Conservation (phyloP, 2,797 vertebrate species). For the Peromyscus aztecus region DNA sequence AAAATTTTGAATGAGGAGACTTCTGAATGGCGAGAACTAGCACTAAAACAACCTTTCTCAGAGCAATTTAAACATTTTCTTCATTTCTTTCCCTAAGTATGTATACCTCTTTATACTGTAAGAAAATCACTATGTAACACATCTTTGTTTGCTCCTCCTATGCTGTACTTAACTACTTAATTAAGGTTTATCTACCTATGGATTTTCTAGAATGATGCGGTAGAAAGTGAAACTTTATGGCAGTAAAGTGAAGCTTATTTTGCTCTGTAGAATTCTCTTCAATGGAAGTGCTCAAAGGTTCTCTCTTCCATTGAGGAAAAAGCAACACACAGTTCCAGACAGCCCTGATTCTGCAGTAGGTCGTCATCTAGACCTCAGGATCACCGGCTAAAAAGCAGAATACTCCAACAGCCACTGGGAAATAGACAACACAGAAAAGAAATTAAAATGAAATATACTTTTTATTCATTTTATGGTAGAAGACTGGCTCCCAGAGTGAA, state of each 20-base stretch:
- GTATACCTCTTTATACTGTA: not conserved
- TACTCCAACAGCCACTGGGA: not conserved
- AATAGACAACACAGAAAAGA: not conserved
- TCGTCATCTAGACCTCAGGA: not conserved
- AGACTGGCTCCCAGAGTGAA: rapidly evolving
- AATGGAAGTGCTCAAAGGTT: not conserved
- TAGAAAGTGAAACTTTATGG: not conserved
- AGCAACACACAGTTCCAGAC: not conserved
- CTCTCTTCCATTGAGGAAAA: not conserved
- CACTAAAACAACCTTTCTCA: not conserved
- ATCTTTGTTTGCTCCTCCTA: not conserved
- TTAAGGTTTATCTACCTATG: not conserved
- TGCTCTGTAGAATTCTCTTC: not conserved
- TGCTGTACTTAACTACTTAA: not conserved
- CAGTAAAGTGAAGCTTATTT: not conserved
- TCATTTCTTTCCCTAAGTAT: not conserved
- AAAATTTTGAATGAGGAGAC: not conserved
- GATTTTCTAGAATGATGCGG: not conserved
- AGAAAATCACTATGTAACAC: not conserved
- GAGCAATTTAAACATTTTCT: not conserved
- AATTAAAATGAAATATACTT: not conserved
- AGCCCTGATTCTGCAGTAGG: not conserved
- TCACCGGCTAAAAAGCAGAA: not conserved
- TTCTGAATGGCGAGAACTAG: not conserved
- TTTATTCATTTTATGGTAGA: not conserved